phyloP scores from a whole-genome alignment of 2,113 vertebrate genomes.

The Mionectes macconnelli region DNA sequence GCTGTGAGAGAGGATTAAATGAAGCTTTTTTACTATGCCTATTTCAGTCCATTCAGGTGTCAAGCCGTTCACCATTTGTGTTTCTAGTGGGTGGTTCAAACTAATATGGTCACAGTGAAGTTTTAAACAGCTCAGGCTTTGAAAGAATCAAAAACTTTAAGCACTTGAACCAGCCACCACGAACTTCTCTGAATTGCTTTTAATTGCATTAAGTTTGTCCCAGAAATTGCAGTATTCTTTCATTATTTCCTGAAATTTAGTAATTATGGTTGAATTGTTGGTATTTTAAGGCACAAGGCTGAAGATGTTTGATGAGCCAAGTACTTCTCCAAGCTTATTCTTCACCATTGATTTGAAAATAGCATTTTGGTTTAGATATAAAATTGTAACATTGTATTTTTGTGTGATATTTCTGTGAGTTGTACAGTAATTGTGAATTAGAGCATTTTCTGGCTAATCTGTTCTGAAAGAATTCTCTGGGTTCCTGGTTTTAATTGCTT shows the following conservation, averaged over 20 bases:
- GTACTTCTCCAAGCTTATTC: not conserved
- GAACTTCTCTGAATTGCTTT: not conserved
- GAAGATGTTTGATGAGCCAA: conserved; percentile 10
- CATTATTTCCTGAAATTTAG: conserved; percentile 2
- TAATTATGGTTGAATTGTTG: not conserved
- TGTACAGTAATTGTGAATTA: not conserved
- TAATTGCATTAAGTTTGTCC: not conserved
- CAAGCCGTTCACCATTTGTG: not conserved
- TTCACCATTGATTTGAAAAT: not conserved
- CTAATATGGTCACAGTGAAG: not conserved
- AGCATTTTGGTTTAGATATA: not conserved
- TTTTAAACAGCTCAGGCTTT: not conserved
- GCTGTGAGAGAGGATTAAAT: not conserved
- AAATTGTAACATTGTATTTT: not conserved
- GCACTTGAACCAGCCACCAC: not conserved
- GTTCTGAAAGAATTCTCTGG: not conserved
- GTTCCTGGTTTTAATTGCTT: conserved; percentile 4
- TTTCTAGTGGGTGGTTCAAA: not conserved
- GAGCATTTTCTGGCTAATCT: not conserved
- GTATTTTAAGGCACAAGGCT: not conserved
- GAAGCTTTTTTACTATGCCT: not conserved
- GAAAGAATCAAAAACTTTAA: not conserved
- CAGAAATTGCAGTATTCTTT: not conserved
- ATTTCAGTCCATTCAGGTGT: not conserved
- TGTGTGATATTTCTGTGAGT: not conserved